Conservation (phyloP, 2,888 invertebrate species). For the Euplexia lucipara region DNA sequence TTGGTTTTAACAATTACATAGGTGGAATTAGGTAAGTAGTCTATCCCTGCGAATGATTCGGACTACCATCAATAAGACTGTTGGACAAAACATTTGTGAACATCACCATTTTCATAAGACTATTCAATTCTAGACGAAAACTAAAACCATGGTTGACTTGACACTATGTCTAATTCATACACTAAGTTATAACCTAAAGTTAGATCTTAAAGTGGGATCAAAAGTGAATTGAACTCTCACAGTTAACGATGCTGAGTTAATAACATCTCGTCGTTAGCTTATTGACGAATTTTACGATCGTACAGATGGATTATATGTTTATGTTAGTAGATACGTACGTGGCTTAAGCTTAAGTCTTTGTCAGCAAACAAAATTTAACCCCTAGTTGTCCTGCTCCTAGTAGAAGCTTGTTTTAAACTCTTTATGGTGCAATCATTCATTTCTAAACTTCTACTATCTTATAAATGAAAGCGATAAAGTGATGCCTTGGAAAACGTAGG, state of each 20-base stretch:
- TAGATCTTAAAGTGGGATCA: slow-evolving; percentile 52
- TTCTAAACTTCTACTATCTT: neutral
- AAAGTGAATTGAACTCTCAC: slow-evolving; percentile 56
- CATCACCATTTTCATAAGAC: neutral
- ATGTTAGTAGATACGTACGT: neutral
- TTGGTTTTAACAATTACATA: too few relatives aligned
- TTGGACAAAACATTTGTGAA: too few relatives aligned
- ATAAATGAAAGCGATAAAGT: too few relatives aligned
- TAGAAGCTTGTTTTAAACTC: neutral
- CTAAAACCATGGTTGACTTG: too few relatives aligned
- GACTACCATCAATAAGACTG: too few relatives aligned
- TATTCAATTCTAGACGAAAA: neutral
- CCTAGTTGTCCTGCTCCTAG: neutral
- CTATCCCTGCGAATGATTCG: too few relatives aligned
- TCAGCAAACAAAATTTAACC: neutral
- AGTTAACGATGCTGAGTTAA: slow-evolving; percentile 41
- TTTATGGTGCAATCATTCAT: too few relatives aligned
- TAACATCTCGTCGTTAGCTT: slow-evolving; percentile 35
- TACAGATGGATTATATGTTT: slow-evolving; percentile 14
- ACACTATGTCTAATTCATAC: slow-evolving; percentile 18
- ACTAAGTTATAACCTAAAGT: slow-evolving; percentile 20
- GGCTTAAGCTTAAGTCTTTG: neutral
- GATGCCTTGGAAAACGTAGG: too few relatives aligned
- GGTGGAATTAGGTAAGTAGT: too few relatives aligned
- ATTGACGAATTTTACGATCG: slow-evolving; percentile 10